These are phyloP conservation scores for Xiphophorus maculatus DNA, from an alignment of 2,113 vertebrate species.

Conservation along the genomic window DNA sequence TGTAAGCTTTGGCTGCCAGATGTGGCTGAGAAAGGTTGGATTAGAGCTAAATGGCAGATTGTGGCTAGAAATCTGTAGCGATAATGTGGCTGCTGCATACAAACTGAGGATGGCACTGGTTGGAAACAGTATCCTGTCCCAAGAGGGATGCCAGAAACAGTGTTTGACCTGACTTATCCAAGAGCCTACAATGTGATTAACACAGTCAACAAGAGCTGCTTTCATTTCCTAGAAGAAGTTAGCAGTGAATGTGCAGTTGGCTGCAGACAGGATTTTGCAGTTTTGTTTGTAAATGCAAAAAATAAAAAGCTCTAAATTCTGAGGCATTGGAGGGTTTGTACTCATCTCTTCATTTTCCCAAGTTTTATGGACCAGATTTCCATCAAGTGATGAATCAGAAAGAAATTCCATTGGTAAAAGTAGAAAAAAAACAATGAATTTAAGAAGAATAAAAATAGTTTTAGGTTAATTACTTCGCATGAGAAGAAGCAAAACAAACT, in stretches of 20 bases:
- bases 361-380: not conserved
- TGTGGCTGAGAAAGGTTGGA: conserved; percentile 16
- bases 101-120: conserved; percentile 69
- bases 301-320: not conserved
- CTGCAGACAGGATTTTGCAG: conserved; percentile 31
- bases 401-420: not conserved
- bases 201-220: conserved; percentile 37
- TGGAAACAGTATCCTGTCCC: conserved; percentile 41
- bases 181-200: conserved; percentile 45
- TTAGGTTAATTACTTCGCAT: not conserved
- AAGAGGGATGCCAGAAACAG: conserved; percentile 28
- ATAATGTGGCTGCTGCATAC: conserved; percentile 51
- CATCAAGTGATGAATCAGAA: not conserved
- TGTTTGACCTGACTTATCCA: conserved; percentile 42
- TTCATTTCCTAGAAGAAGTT: conserved; percentile 12
- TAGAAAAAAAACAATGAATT: not conserved
- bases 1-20: conserved; percentile 71
- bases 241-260: conserved; percentile 21
- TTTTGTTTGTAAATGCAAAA: conserved; percentile 18
- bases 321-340: not conserved
- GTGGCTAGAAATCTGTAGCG: conserved; percentile 35
- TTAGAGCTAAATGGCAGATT: conserved; percentile 41
- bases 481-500: not conserved
- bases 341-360: not conserved
- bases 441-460: too few species aligned